Base-by-base conservation (phyloP, 2,797 vertebrate species). In the Mus caroli region DNA sequence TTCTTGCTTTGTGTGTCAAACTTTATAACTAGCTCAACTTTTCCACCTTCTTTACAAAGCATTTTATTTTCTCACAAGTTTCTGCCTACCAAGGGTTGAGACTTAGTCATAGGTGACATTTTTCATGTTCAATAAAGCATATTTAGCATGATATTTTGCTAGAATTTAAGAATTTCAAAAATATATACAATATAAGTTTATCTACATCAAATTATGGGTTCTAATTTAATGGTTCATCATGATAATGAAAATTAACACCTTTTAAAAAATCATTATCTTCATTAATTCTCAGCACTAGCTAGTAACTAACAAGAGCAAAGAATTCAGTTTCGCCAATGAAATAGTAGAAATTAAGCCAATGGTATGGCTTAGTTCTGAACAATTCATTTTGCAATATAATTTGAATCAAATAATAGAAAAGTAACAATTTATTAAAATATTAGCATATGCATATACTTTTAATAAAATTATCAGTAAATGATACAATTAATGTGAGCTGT, bases 181-280 rank as follows among this genome's bases (percentile, higher is more conserved):
- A 71, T 88, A 6, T 2, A 60, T 50, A 56, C 0, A 88, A 20
- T n/a, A 62, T 52, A 14, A 69, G 1, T 4, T 84, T 88, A 56
- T 22, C 3, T 92, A 67, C 58, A 2, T 64, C 19, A 46, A 77
- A 8, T 12, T 77, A 67, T 46, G 6, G 22, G 50, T 19, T 19
- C 73, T 46, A 84, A 84, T 83, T 20, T 80, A 75, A 76, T 58
- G 14, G 8, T 90, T 90, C 14, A 43, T 64, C 31, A 46, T 1
- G 7, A 71, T 64, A 71, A 40, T 12, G 31, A 75, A 40, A 40
- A 9, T 52, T 4, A 13, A 54, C 3, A 64, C 3, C 40, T 89
- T 91, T 93, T 75, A 28, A 95, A 75, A 75, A 15, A 85, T 62
- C 43, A 80, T 43, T 64, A 75, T 62, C 76, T 92, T 93, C 11